phyloP scores from a whole-genome alignment of 2,888 invertebrate genomes.

The Drosophila atripex region DNA sequence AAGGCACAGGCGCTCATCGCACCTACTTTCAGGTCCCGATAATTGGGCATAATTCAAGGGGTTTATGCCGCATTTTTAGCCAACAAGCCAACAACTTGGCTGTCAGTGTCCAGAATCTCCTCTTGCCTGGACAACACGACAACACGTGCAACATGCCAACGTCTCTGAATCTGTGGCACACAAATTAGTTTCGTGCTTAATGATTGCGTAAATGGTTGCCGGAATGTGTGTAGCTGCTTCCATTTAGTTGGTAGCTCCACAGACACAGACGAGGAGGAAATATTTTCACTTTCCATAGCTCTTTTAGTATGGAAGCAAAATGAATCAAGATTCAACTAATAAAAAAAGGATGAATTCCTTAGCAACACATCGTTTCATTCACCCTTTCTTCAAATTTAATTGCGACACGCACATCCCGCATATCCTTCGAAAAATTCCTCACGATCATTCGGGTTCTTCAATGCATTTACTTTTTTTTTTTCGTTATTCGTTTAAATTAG shows the following conservation, averaged over 20 bases:
- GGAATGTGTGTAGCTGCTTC: constrained; percentile 71
- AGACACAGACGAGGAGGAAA: background rate
- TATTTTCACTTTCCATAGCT: too few relatives aligned
- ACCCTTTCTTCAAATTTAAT: constrained; percentile 27
- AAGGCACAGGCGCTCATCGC: constrained; percentile 65
- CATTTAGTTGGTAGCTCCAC: constrained; percentile 55
- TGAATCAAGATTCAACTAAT: background rate
- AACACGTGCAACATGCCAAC: constrained; percentile 73
- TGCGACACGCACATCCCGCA: constrained; percentile 37
- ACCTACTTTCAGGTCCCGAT: constrained; percentile 74
- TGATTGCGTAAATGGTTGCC: constrained; percentile 78
- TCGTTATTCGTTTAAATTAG: constrained; percentile 58
- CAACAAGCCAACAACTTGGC: constrained; percentile 32
- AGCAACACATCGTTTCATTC: constrained; percentile 8
- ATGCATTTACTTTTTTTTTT: constrained; percentile 11
- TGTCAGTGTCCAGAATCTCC: constrained; percentile 43
- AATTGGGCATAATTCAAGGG: constrained; percentile 78
- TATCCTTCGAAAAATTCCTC: constrained; percentile 39
- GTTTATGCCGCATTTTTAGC: constrained; percentile 62
- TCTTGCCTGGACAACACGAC: constrained; percentile 57
- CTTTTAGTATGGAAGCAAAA: too few relatives aligned
- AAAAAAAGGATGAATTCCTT: constrained; percentile 12
- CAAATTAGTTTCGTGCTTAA: constrained; percentile 76
- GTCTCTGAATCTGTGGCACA: constrained; percentile 52
- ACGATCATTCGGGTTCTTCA: constrained; percentile 27